Evolutionary conservation across 2,888 invertebrate genomes (phyloP), one percentile per base, ranked within the genome.

Genomic region (Microplitis manilae): DNA sequence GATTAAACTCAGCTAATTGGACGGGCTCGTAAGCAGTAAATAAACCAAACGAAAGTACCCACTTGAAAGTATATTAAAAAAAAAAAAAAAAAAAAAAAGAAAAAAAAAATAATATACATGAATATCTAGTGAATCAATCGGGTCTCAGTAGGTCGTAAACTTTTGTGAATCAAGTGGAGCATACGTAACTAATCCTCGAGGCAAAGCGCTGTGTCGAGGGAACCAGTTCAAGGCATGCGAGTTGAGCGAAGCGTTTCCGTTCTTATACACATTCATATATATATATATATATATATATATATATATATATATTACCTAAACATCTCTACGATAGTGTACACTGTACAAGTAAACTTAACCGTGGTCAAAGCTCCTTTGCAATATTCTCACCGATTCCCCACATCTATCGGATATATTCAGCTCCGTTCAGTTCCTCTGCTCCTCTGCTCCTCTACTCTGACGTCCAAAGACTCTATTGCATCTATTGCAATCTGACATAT

Each of bases 1-100:
- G 77, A 79, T 82, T 80, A 82, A 72, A 75, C 73, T 77, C 68
- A 60, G 69, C 75, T 80, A 82, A 82, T 82, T 81, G 78, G 79
- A 79, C 78, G 68, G 41, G 70, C 15, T 68, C 38, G 39, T 39
- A 64, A 30, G 65, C 65, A 68, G 62, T 77, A 73, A 77, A 77
- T 77, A 73, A 76, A 70, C 59, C 65, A 65, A 13, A 20, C 20
- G 5, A 30, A 61, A 50, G n/a, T 30, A 76, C 39, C 59, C 61
- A 40, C 59, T 9, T 30, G 20, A 13, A 8, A 30, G 6, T 20
- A 30, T 64, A 68, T 61, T 71, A 38, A 71, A 71, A 40, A 71
- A 61, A 1, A 15, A 50, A 20, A 17, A 38, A 9, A 68, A 68
- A 9, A 41, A 6, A 41, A 15, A 17, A 7, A 41, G 15, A 9